Evolutionary conservation across 2,113 vertebrate species (phyloP).

Genomic region (Chaetodon auriga): DNA sequence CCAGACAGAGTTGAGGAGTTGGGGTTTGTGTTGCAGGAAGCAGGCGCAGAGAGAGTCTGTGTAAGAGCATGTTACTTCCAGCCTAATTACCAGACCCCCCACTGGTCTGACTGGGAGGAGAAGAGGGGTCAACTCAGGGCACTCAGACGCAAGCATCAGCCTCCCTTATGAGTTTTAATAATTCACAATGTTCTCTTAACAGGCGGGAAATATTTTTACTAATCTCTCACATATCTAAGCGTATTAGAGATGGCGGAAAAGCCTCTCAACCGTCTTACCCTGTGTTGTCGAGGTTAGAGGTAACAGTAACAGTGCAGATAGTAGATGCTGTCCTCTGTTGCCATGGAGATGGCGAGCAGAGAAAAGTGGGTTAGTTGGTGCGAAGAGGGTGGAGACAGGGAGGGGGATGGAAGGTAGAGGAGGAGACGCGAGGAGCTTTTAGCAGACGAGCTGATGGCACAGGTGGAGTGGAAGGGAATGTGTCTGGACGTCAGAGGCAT

Average conservation of each 20-base stretch:
- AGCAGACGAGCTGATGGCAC: conserved; percentile 66
- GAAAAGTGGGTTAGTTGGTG: conserved; percentile 77
- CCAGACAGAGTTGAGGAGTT: conserved; percentile 19
- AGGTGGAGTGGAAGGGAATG: conserved; percentile 82
- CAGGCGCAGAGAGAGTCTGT: conserved; percentile 20
- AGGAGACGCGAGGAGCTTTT: conserved; percentile 49
- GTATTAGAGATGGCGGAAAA: background rate
- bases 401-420: conserved; percentile 60
- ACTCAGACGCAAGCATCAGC: background rate
- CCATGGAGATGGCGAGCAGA: conserved; percentile 48
- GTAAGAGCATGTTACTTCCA: conserved; percentile 82
- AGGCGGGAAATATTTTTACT: background rate
- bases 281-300: background rate
- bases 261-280: background rate
- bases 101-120: conserved; percentile 52
- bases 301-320: background rate
- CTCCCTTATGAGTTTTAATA: conserved; percentile 26
- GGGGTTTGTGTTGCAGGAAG: conserved; percentile 27
- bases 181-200: conserved; percentile 18
- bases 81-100: conserved; percentile 79
- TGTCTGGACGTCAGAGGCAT: conserved; percentile 77
- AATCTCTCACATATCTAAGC: background rate
- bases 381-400: conserved; percentile 41
- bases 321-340: conserved; percentile 52
- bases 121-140: conserved; percentile 47